A percentile compares a stretch with the other conserved stretches of the same genome.
These are phyloP conservation scores for Copsychus sechellarum DNA, from an alignment of 2,113 vertebrate species.

Conservation along the genomic window DNA sequence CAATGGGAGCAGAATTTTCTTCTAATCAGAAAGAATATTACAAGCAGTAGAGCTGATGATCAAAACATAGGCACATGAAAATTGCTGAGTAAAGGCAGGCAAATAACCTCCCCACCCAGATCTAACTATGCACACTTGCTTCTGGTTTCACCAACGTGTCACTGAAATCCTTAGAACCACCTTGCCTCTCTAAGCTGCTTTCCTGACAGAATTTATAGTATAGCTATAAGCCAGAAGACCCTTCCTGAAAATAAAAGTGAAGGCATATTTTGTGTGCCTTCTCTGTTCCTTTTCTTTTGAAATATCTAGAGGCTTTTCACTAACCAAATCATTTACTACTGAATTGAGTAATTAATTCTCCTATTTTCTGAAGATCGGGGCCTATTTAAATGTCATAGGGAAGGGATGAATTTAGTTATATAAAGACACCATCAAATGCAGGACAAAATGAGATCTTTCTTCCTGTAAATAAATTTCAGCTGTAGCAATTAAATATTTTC, in stretches of 20 bases:
- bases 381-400: background rate
- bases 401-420: slow-evolving; percentile 3
- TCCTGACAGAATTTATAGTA: background rate
- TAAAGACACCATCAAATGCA: background rate
- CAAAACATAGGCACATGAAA: background rate
- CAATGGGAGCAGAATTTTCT: background rate
- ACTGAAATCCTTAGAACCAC: background rate
- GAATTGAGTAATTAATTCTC: slow-evolving; percentile 1
- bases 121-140: background rate
- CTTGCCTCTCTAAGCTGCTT: background rate
- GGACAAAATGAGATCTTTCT: background rate
- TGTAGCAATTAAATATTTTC: background rate
- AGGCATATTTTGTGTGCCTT: background rate
- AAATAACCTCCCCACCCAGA: background rate
- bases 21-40: background rate
- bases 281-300: background rate
- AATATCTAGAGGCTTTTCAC: background rate
- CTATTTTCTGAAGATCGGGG: background rate
- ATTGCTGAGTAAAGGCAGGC: background rate
- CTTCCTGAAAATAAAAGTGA: background rate
- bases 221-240: background rate
- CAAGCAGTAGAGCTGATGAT: background rate
- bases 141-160: background rate
- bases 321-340: background rate
- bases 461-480: background rate